Percentiles rank a stretch among this genome's conserved stretches.
phyloP scores from a whole-genome alignment of 2,888 invertebrate genomes.

The Chrysolina americana region DNA sequence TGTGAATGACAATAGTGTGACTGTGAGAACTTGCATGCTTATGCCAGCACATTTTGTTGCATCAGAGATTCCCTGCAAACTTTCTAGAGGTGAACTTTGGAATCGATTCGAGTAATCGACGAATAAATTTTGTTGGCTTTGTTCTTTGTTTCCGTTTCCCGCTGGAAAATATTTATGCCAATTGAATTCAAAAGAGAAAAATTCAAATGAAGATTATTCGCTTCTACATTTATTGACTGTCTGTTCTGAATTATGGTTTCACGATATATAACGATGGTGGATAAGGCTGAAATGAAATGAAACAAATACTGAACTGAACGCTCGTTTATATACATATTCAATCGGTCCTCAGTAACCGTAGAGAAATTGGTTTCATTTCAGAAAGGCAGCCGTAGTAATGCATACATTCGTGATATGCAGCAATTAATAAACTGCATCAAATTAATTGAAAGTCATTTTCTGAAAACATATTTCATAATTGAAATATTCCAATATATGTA shows the following conservation, averaged over 20 bases:
- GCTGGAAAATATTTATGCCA: slow-evolving; percentile 18
- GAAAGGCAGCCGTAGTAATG: neutral
- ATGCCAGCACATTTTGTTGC: slow-evolving; percentile 11
- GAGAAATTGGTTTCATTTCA: neutral
- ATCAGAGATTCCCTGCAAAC: neutral
- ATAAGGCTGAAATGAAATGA: neutral
- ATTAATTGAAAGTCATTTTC: neutral
- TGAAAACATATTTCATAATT: too few species aligned
- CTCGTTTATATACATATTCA: slow-evolving; percentile 8
- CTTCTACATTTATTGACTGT: slow-evolving; percentile 15
- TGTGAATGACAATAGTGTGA: neutral
- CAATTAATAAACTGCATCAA: neutral
- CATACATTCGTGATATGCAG: neutral
- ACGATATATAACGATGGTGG: slow-evolving; percentile 11
- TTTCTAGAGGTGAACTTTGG: slow-evolving; percentile 1
- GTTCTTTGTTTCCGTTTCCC: slow-evolving; percentile 11
- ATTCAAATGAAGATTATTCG: slow-evolving; percentile 13
- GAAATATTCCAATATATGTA: too few species aligned
- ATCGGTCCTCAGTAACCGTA: neutral
- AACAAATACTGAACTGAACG: neutral
- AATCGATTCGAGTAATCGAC: slow-evolving; percentile 12
- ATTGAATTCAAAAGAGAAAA: slow-evolving; percentile 11
- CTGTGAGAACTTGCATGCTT: neutral
- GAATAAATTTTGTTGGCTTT: slow-evolving; percentile 12
- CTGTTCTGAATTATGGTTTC: slow-evolving; percentile 11